Base-by-base conservation (phyloP, 2,797 vertebrate genomes). In the Dryobates pubescens region DNA sequence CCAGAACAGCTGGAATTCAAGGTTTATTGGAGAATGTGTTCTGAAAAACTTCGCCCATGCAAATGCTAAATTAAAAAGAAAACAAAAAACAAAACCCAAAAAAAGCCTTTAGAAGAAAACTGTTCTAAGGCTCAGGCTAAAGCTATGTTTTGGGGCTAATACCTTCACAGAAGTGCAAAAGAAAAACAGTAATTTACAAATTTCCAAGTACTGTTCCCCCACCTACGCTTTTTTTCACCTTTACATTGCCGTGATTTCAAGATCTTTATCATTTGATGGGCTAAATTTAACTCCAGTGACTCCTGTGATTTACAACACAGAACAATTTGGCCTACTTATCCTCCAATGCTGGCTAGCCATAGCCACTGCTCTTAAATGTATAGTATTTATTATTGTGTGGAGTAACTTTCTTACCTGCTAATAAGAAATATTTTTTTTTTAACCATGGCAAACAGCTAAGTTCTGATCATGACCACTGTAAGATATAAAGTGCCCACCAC, bases 21-120 rank as follows among this genome's bases (percentile, higher is more conserved):
- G 57, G 89, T 91, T 94, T 94, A 68, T 89, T 75, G 78, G 38
- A 93, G 85, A 36, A 91, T 0, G 91, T 95, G 90, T 96, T 96
- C 92, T 95, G 91, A 96, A 95, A 93, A 95, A 88, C 78, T 94
- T 97, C 89, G 83, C 90, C 82, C 90, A 95, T 94, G 89, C 94
- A 95, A 93, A 94, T 83, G 87, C 88, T 94, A 71, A 96, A 92
- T 92, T 64, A 89, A 95, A 94, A 59, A 65, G 59, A 76, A 78
- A 68, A 81, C 71, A 86, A 69, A 8, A 17, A 47, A n/a, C 13
- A 58, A 73, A 53, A 70, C 20, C 22, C 23, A 83, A 76, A 2
- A 2, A 83, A 90, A 86, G 64, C 64, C 68, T 92, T 73, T 68
- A 92, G 81, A 92, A 88, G 26, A 87, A 84, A 90, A 80, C 59